A percentile compares a stretch with the other conserved stretches of the same genome.
Evolutionary conservation across 2,797 vertebrate genomes (phyloP).

Genomic region (Paramormyrops hopkinsi): DNA sequence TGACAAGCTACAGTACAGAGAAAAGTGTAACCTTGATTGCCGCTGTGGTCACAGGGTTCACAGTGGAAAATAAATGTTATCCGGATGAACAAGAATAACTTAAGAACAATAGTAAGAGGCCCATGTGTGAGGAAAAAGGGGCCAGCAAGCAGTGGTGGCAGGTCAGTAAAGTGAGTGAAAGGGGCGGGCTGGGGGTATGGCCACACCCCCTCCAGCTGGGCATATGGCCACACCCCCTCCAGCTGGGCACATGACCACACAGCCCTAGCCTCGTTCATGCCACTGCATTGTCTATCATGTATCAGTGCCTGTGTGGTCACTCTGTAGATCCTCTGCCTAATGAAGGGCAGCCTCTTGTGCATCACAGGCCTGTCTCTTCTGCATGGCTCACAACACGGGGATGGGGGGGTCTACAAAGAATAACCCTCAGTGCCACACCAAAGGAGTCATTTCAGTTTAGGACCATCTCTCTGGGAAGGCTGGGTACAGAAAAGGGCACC

Average conservation of each 20-base stretch:
- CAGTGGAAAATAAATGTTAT: constrained; percentile 9
- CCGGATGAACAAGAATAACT: constrained; percentile 19
- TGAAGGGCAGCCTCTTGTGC: not conserved
- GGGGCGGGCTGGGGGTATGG: not conserved
- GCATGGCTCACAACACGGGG: not conserved
- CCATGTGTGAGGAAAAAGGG: not conserved
- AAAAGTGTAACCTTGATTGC: constrained; percentile 15
- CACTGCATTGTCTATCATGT: not conserved
- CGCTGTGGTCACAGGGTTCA: constrained; percentile 9
- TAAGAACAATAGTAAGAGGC: constrained; percentile 12
- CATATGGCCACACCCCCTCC: not conserved
- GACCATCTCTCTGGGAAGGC: not conserved
- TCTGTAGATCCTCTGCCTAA: not conserved
- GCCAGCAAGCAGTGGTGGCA: not conserved
- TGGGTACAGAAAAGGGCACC: not conserved
- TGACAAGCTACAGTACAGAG: not conserved
- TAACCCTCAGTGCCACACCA: not conserved
- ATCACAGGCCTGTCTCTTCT: not conserved
- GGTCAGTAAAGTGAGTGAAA: not conserved
- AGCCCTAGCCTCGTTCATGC: not conserved
- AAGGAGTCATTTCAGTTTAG: not conserved
- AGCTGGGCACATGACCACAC: not conserved
- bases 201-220: not conserved
- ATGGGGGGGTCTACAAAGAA: not conserved
- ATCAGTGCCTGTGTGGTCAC: not conserved